Evolutionary conservation across 2,113 vertebrate genomes (phyloP), one percentile per base, ranked within the genome.

Genomic region (Mastomys natalensis): DNA sequence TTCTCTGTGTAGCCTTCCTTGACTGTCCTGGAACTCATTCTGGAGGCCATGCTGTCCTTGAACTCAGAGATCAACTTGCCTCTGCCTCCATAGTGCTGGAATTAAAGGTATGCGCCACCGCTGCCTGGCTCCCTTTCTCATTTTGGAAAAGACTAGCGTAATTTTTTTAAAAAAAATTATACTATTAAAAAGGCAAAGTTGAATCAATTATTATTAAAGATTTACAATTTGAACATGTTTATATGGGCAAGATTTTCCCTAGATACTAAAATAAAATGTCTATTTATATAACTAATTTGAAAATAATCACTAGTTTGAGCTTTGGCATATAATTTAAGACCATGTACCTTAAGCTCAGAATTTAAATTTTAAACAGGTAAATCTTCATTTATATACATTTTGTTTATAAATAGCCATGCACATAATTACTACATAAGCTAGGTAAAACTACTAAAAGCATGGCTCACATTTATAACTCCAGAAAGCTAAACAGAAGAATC

Each of bases 201-300:
- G 5, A 70, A 72, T 53, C 11, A 37, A 55, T n/a, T 64, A 73
- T 68, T 87, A 89, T 62, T 85, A 92, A 90, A 15, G 13, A n/a
- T 84, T 3, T 95, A 64, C 58, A 45, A 45, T 2, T 80, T n/a
- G 17, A 95, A n/a, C 13, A 95, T 74, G 26, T 91, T 93, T 91
- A 60, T 72, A 87, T 89, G 68, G 40, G 7, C 37, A 88, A 4
- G 22, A 81, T 7, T 87, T 8, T 76, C 40, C 29, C 34, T 87
- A 94, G 51, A 8, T 87, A 87, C 22, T 70, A 96, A 95, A 92
- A 92, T 85, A n/a, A n/a, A n/a, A n/a, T n/a, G 29, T 81, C 26
- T 60, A 70, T 19, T 93, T 80, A 74, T 60, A 87, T 73, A 89
- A 87, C 21, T 40, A 43, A 89, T 66, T 94, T 48, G 48, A 91